phyloP scores from a whole-genome alignment of 2,888 invertebrate species.

The Drosophila putrida region DNA sequence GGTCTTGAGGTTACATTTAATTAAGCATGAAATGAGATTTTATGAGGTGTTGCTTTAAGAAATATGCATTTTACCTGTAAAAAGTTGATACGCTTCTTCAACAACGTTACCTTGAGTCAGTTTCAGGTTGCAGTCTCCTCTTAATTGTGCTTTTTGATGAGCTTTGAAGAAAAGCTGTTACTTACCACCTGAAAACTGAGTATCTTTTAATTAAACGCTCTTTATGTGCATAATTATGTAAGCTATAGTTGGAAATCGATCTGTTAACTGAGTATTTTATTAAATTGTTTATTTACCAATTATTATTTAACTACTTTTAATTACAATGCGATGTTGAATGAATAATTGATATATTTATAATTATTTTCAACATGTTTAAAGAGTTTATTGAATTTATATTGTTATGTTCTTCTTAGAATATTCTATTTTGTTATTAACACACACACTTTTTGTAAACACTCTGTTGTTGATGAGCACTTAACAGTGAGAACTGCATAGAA shows the following conservation, averaged over 20 bases:
- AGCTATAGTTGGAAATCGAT: too few relatives aligned
- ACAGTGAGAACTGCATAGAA: not conserved
- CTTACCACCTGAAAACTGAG: not conserved
- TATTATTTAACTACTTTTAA: too few relatives aligned
- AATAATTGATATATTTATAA: too few relatives aligned
- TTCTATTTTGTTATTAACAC: too few relatives aligned
- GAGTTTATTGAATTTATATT: too few relatives aligned
- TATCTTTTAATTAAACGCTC: not conserved
- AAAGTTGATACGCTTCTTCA: constrained; percentile 3
- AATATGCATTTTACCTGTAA: constrained; percentile 9
- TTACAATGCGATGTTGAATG: too few relatives aligned
- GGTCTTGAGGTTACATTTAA: constrained; percentile 73
- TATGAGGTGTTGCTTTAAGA: constrained; percentile 55
- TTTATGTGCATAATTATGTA: not conserved
- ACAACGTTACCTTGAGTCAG: constrained; percentile 1
- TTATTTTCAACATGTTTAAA: too few relatives aligned
- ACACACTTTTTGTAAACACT: too few relatives aligned
- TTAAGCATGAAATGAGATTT: constrained; percentile 74
- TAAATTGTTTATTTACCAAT: too few relatives aligned
- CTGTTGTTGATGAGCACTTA: not conserved
- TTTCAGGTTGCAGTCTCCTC: not conserved
- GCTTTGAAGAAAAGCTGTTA: not conserved
- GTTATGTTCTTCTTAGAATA: too few relatives aligned
- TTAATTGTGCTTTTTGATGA: constrained; percentile 5
- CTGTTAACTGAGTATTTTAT: too few relatives aligned